Base-by-base conservation (phyloP, 2,888 invertebrate species). In the Syrista parreyssii region DNA sequence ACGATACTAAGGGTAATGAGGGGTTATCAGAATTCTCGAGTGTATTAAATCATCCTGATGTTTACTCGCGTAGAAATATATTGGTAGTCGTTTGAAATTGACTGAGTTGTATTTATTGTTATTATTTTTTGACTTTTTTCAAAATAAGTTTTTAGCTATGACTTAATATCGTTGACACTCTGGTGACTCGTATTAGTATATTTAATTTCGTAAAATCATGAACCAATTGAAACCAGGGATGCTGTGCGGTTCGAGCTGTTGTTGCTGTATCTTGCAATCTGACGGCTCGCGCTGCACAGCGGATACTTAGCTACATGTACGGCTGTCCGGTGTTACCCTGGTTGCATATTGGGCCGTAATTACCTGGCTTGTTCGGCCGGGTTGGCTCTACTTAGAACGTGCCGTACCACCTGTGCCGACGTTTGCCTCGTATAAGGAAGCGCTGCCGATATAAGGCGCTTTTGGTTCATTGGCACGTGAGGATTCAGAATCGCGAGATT, bases 321-420 rank as follows among this genome's bases (percentile, higher is more conserved):
- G 79, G 76, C 80, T 84, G 80, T 79, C 80, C 35, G 81, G 81
- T 40, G 31, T 68, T 75, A 77, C 68, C 85, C 84, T 85, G 87
- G 84, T 88, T 87, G 88, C 88, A 88, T 89, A 89, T 89, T 87
- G 86, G 88, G 82, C 86, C 85, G 86, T 88, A 89, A 89, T 89
- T 88, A 89, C 86, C 83, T 82, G 77, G 84, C 83, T 83, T 84
- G 83, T 85, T 84, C 81, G 77, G 81, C 81, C 83, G 73, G 72
- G 78, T 79, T 73, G 75, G 77, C 77, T 78, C 78, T 79, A 79
- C 76, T 79, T 79, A 83, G 85, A 84, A 82, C 86, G 83, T 84
- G 84, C 85, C 84, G 80, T 83, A 79, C 85, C 86, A 84, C 86
- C 86, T 87, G 87, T 83, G 81, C 81, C 83, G 79, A 85, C 82